These are phyloP conservation scores for Icerya purchasi DNA, from an alignment of 2,888 invertebrate genomes.

Conservation along the genomic window DNA sequence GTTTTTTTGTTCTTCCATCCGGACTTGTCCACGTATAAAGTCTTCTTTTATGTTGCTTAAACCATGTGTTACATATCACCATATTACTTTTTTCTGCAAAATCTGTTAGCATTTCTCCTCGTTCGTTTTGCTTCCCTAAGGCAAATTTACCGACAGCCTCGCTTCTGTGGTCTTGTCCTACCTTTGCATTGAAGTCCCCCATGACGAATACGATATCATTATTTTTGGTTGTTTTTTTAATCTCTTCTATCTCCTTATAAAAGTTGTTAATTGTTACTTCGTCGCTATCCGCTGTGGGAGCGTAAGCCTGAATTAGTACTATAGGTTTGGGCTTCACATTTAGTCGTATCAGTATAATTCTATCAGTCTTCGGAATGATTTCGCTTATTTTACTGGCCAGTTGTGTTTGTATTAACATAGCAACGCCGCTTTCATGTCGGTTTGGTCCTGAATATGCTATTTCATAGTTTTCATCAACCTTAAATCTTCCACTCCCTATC, in stretches of 20 bases:
- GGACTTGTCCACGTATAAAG: constrained; percentile 3
- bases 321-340: background rate
- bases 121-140: constrained; percentile 1
- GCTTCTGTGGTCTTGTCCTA: background rate
- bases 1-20: background rate
- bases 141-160: background rate
- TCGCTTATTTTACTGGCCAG: background rate
- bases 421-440: too few species aligned
- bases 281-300: background rate
- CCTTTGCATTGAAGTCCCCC: background rate
- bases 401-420: background rate
- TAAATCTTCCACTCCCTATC: too few species aligned
- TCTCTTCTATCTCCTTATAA: background rate
- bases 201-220: too few species aligned
- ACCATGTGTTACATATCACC: constrained; percentile 3
- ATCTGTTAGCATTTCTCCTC: constrained; percentile 5
- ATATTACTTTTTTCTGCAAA: constrained; percentile 1
- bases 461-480: too few species aligned
- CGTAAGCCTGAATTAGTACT: background rate
- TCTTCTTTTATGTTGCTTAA: constrained; percentile 5
- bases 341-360: background rate
- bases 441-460: too few species aligned
- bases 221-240: background rate
- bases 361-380: background rate
- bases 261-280: background rate